A percentile compares a stretch with the other conserved stretches of the same genome.
Evolutionary conservation across 2,888 invertebrate genomes (phyloP).

Genomic region (Druceiella hillmani): DNA sequence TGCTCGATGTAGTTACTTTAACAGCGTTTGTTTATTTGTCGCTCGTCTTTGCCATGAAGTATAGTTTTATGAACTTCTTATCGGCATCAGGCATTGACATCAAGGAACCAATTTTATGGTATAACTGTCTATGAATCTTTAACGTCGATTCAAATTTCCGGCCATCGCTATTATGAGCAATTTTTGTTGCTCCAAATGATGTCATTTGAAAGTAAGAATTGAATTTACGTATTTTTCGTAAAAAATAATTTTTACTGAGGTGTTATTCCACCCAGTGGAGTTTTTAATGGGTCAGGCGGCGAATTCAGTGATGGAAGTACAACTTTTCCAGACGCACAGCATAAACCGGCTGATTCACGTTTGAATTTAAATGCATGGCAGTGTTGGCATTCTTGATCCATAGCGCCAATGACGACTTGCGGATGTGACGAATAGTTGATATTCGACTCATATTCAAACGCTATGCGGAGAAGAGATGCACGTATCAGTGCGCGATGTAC

Average conservation of each 20-base stretch:
- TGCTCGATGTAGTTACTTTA: not conserved
- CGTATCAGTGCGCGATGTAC: slow-evolving; percentile 1
- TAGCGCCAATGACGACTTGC: not conserved
- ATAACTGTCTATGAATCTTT: too few relatives aligned
- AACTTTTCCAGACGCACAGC: slow-evolving; percentile 7
- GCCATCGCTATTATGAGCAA: too few relatives aligned
- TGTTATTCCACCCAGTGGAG: too few relatives aligned
- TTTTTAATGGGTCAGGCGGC: not conserved
- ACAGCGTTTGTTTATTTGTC: too few relatives aligned
- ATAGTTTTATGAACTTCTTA: too few relatives aligned
- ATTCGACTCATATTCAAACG: too few relatives aligned
- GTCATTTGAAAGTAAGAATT: not conserved
- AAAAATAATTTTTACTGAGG: not conserved
- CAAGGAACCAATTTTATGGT: too few relatives aligned
- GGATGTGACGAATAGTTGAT: too few relatives aligned
- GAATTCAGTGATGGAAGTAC: not conserved
- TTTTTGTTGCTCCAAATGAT: too few relatives aligned
- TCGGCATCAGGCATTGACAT: too few relatives aligned
- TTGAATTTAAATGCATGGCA: slow-evolving; percentile 7
- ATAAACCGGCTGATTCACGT: slow-evolving; percentile 7
- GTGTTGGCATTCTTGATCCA: slow-evolving; percentile 7
- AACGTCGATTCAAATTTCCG: too few relatives aligned
- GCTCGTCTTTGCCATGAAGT: too few relatives aligned
- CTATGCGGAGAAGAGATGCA: not conserved
- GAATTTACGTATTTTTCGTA: not conserved